Evolutionary conservation across 2,888 invertebrate genomes (phyloP).

Genomic region (Crocallis elinguaria): DNA sequence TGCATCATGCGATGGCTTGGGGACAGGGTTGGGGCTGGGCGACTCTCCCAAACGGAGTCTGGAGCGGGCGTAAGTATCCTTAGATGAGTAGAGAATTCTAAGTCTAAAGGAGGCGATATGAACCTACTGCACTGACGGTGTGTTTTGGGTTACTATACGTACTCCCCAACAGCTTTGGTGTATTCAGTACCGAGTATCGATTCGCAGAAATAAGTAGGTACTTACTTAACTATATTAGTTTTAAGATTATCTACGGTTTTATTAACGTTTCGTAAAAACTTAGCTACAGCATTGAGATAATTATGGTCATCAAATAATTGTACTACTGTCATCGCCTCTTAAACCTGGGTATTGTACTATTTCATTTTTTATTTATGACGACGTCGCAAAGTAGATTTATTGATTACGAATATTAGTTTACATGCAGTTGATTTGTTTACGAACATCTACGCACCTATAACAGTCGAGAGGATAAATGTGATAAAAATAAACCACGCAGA

Average conservation of each 20-base stretch:
- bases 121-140: constrained; percentile 18
- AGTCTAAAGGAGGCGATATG: not conserved
- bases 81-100: not conserved
- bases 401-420: no score
- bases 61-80: constrained; percentile 78
- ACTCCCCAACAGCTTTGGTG: constrained; percentile 8
- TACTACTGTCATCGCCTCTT: no score
- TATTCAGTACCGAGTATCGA: not conserved
- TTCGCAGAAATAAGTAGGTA: constrained; percentile 9
- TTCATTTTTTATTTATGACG: no score
- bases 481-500: no score
- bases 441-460: no score
- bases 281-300: no score
- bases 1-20: constrained; percentile 82
- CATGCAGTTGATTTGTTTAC: no score
- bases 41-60: constrained; percentile 83
- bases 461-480: no score
- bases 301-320: no score
- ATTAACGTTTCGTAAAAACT: no score
- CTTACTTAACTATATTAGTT: not conserved
- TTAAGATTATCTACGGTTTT: not conserved
- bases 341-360: no score
- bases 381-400: no score
- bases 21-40: constrained; percentile 89
- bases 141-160: constrained; percentile 12